Base-by-base conservation (phyloP, 2,797 vertebrate species). In the Picus viridis region DNA sequence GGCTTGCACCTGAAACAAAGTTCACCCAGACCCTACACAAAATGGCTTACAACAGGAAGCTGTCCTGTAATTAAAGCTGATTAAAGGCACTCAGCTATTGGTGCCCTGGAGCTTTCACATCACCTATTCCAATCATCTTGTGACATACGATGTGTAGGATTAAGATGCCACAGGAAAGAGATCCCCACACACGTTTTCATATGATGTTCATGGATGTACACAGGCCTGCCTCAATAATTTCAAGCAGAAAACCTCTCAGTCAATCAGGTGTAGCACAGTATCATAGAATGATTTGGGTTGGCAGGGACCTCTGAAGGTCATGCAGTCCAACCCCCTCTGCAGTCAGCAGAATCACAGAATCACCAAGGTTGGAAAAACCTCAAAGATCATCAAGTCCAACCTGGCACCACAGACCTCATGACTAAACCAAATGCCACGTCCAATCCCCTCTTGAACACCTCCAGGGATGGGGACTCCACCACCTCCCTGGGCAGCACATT, bases 71-170 rank as follows among this genome's bases (percentile, higher is more conserved):
- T 71, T 76, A 41, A 45, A 68, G n/a, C 47, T 73, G 58, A 81
- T 78, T 81, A 85, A 92, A 88, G 54, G 91, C 92, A 90, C 32
- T 47, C 58, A 68, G 2, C n/a, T 92, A 89, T 9, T 39, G 20
- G 47, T n/a, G 80, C 67, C 91, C 9, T 14, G 27, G 49, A 83
- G 54, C 59, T 92, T 54, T 83, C 27, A 58, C 45, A 89, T 39
- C 16, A 70, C 32, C 59, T 65, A 69, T 59, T 79, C 41, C 29
- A 61, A 47, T n/a, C 29, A 41, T 49, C 63, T 58, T 72, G 59
- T 34, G 45, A 81, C 47, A 64, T 9, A 67, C 69, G 75, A 53
- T 1, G 2, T 7, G 19, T 8, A 84, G 51, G 82, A 72, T 75
- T 76, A 82, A 85, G 87, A 72, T 12, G 17, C 75, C 53, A 51